Evolutionary conservation across 2,797 vertebrate genomes (phyloP).

Genomic region (Melanotaenia maccullochi): DNA sequence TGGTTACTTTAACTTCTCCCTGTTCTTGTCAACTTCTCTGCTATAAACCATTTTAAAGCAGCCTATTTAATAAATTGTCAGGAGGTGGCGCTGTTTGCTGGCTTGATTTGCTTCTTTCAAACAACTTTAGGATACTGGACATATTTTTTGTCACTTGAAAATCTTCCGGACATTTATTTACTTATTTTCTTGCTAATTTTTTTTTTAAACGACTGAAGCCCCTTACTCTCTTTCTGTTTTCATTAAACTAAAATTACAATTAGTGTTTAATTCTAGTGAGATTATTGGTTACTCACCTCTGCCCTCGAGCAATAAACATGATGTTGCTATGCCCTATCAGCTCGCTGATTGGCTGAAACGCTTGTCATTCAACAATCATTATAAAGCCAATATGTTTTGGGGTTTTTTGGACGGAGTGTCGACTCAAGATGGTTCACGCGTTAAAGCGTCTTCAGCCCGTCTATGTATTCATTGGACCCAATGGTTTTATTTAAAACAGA

Average conservation of each 20-base stretch:
- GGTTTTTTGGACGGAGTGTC: background rate
- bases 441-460: background rate
- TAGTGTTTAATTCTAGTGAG: background rate
- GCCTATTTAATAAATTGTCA: slow-evolving; percentile 20
- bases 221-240: background rate
- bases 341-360: slow-evolving; percentile 67
- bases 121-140: slow-evolving; percentile 4
- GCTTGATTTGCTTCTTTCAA: background rate
- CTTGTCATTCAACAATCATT: slow-evolving; percentile 64
- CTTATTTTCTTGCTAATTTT: background rate
- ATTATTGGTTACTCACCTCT: slow-evolving; percentile 45
- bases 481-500: background rate
- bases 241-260: background rate
- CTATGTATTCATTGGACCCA: background rate
- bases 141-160: background rate
- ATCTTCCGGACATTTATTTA: too few species aligned
- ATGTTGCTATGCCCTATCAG: slow-evolving; percentile 80
- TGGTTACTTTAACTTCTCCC: background rate
- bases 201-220: background rate
- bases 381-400: slow-evolving; percentile 26
- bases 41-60: background rate
- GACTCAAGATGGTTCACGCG: slow-evolving; percentile 33
- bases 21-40: background rate
- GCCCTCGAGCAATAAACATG: slow-evolving; percentile 67
- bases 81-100: slow-evolving; percentile 52